Evolutionary conservation across 2,888 invertebrate genomes (phyloP).

Genomic region (Anoncus sp.): DNA sequence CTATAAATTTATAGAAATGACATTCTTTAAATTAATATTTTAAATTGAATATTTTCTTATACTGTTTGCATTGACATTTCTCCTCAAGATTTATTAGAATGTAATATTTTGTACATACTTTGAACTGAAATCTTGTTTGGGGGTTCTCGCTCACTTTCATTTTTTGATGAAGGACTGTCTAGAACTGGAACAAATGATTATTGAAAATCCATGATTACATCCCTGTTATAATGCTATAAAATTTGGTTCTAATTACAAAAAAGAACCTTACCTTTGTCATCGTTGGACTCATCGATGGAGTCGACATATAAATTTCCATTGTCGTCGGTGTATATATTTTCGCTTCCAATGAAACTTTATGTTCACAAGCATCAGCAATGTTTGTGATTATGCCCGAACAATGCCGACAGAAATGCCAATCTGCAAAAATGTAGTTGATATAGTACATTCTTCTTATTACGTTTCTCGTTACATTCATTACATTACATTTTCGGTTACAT

Average conservation of each 20-base stretch:
- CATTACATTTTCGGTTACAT: no score
- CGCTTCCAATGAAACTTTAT: neutral
- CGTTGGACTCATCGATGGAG: neutral
- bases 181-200: neutral
- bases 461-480: no score
- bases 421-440: no score
- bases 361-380: no score
- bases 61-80: no score
- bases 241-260: neutral
- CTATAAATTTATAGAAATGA: no score
- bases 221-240: neutral
- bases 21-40: no score
- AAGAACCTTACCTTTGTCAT: neutral
- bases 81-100: neutral
- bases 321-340: constrained; percentile 4
- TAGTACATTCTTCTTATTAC: no score
- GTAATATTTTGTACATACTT: neutral
- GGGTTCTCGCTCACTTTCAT: neutral
- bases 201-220: neutral
- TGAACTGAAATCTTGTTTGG: neutral
- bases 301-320: neutral
- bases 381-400: no score
- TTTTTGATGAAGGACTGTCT: neutral
- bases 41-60: no score
- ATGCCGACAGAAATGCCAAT: no score